Evolutionary conservation across 1,140 invertebrate species (phyloP), one percentile per base, ranked within the genome.

Genomic region (Adoxophyes honmai): DNA sequence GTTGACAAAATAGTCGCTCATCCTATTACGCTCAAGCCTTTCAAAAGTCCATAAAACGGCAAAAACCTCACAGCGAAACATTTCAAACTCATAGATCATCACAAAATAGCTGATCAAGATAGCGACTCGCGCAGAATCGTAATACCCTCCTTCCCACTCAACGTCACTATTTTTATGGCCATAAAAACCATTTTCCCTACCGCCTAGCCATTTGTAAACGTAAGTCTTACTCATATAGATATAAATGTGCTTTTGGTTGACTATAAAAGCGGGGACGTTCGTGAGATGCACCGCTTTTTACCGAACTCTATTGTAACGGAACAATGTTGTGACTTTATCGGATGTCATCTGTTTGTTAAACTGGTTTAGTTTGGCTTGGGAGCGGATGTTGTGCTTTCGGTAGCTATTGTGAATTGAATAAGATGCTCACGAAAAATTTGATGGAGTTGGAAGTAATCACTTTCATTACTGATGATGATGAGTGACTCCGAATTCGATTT

Each of bases 21-120:
- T n/a, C n/a, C n/a, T n/a, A n/a, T n/a, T n/a, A n/a, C n/a, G n/a
- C n/a, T n/a, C n/a, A n/a, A n/a, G n/a, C n/a, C n/a, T n/a, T n/a
- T n/a, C 21, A 48, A 33, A 48, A n/a, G 16, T 11, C 39, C n/a
- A 14, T 11, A 33, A 48, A 48, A 48, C 11, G 11, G 42, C 42
- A 28, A 28, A 33, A 48, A 16, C n/a, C 15, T 2, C 6, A 28
- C 8, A 42, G 1, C 14, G 10, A 44, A 44, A 18, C 18, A 11
- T 28, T 48, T 6, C 42, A 21, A 48, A 48, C 42, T 21, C 42
- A 11, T 48, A 48, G 42, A 48, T 48, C 42, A 48, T 48, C 42
- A 48, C 16, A 48, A 48, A 48, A 48, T 48, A 48, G 42, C 42
- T 48, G 42, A 48, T 48, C 42, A 18, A 48, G 42, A 48, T 48